These are phyloP conservation scores for Mystacides longicornis DNA, from an alignment of 2,888 invertebrate genomes.

Conservation along the genomic window DNA sequence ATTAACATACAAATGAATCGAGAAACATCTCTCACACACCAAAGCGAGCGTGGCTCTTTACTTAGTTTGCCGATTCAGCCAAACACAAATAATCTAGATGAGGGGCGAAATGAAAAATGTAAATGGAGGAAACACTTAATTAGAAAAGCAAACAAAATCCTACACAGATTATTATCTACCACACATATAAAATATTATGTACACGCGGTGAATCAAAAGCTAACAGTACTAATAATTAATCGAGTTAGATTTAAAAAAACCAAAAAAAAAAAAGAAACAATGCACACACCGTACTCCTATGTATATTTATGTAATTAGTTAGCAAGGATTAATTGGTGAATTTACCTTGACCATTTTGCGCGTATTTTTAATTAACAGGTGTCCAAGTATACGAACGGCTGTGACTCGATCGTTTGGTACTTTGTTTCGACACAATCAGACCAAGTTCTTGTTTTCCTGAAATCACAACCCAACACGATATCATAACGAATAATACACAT, in stretches of 20 bases:
- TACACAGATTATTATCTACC: no score
- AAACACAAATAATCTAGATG: no score
- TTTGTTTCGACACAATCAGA: not conserved
- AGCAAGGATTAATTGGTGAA: not conserved
- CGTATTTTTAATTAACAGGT: conserved; percentile 1
- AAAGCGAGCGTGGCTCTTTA: no score
- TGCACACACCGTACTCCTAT: not conserved
- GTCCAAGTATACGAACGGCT: not conserved
- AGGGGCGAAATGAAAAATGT: not conserved
- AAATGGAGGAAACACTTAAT: not conserved
- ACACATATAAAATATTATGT: no score
- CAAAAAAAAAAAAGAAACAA: no score
- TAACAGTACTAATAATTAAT: not conserved
- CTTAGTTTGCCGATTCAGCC: no score
- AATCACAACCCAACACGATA: conserved; percentile 1
- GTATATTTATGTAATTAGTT: not conserved
- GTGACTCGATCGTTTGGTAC: not conserved
- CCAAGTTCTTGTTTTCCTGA: not conserved
- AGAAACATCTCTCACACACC: no score
- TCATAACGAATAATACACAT: no score
- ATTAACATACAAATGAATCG: no score
- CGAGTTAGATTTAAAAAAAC: not conserved
- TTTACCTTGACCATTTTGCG: conserved; percentile 1
- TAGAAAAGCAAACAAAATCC: not conserved
- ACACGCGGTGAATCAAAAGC: not conserved